Base-by-base conservation (phyloP, 2,888 invertebrate species). In the Choristoneura rosaceana region DNA sequence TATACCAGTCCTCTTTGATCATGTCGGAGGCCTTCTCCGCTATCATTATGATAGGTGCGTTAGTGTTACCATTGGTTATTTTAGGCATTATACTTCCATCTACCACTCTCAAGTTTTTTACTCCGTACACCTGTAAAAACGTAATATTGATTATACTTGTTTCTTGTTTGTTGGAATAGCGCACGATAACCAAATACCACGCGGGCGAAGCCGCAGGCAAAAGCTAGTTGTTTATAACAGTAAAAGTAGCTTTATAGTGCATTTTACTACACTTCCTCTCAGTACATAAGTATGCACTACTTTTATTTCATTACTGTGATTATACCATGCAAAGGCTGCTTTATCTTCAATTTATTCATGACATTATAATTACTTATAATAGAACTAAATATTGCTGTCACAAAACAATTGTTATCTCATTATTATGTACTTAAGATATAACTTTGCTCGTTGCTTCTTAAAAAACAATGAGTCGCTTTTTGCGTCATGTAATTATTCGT, bases 51-150 rank as follows among this genome's bases (percentile, higher is more conserved):
- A 95, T 95, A 0, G 98, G 97, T 0, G 97, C 97, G 81, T 97
- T 97, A 0, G 97, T 98, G 82, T 98, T 97, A 0, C 97, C 98
- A 45, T 95, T 96, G 0, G 96, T 94, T 69, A 98, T 97, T 1
- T 90, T 95, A 0, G 98, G 98, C 97, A 98, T 98, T 25, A 98
- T 95, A 77, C 97, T 97, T 0, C 96, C 97, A 84, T 98, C 98
- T 3, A 97, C 95, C 0, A 98, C 96, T 43, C 98, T 93, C 7
- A 98, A 91, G 7, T 95, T 94, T 14, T 90, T 87, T 0, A 97
- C 90, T 0, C 97, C 97, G 77, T 96, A 94, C 0, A 97, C 96
- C 82, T 95, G 85, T 25, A 84, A 84, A 50, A 45, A 25, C 0
- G 47, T n/a, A n/a, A 25, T 50, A 4, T 17, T 34, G 15, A 25